These are phyloP conservation scores for Euwallacea similis DNA, from an alignment of 1,140 invertebrate species.

Conservation along the genomic window DNA sequence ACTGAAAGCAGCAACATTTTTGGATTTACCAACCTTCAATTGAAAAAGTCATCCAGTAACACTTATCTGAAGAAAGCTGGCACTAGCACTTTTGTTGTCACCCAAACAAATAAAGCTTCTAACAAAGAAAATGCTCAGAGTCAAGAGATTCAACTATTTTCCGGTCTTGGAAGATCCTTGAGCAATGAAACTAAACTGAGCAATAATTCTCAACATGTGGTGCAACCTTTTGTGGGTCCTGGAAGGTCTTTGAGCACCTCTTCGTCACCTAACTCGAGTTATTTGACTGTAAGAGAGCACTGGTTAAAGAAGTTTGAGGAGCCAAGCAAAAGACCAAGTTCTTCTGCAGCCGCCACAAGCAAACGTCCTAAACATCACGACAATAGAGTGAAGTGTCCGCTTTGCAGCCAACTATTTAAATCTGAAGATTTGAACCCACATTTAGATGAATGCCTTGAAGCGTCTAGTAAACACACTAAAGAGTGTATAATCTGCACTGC, in stretches of 20 bases:
- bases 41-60: conserved; percentile 20
- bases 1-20: conserved; percentile 42
- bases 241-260: conserved; percentile 26
- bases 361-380: conserved; percentile 37
- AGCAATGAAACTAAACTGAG: conserved; percentile 41
- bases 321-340: conserved; percentile 4
- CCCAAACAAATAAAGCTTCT: conserved; percentile 46
- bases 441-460: conserved; percentile 62
- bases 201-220: conserved; percentile 20
- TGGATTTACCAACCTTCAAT: conserved; percentile 40
- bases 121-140: conserved; percentile 7
- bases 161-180: not conserved
- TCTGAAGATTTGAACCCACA: conserved; percentile 59
- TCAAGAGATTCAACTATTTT: too few species aligned
- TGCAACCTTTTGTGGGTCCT: conserved; percentile 39
- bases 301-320: conserved; percentile 57
- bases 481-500: conserved; percentile 51
- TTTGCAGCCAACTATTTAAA: conserved; percentile 60
- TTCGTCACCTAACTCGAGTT: conserved; percentile 41
- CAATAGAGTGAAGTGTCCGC: conserved; percentile 58
- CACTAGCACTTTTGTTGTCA: conserved; percentile 48
- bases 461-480: conserved; percentile 29
- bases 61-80: conserved; percentile 47
- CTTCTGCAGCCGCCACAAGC: not conserved
- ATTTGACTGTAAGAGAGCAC: conserved; percentile 56